Evolutionary conservation across 2,888 invertebrate genomes (phyloP), one percentile per base, ranked within the genome.

Genomic region (Volucella inanis): DNA sequence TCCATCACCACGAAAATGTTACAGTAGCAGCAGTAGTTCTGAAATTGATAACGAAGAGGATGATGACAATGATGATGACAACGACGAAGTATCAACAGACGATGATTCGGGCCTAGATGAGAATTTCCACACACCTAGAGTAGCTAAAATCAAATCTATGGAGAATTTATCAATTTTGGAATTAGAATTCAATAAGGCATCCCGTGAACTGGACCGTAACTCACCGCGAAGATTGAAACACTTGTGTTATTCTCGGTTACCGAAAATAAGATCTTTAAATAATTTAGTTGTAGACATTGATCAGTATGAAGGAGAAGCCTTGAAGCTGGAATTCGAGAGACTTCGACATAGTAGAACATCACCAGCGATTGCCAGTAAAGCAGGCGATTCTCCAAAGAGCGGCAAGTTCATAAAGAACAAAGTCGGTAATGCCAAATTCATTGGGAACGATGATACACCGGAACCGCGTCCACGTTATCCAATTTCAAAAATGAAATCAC

Each of bases 381-480:
- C 49, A 10, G 70, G 68, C 2, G 82, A 86, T 12, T 82, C 70
- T 3, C 90, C 90, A 38, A 91, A 91, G 76, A 89, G 90, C 50
- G 90, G 90, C 15, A 90, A 91, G 76, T 92, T 87, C 54, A 87
- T 90, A 2, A 92, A 92, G 82, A 89, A 91, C 75, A 92, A 92
- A 88, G 91, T 92, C 43, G 92, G 92, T 74, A 92, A 91, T 88
- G 91, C 92, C 59, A 92, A 92, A 82, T 92, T 92, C 76, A 90
- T 92, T 65, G 92, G 92, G 0, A 91, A 90, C 75, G 92, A 92
- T 55, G 91, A 91, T 31, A 89, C 88, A 41, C 89, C 90, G 2
- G 88, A 87, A 9, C 52, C 61, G 3, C 80, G 65, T 1, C 68
- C 80, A 0, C 89, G 90, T 57, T 90, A 90, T 88, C 91, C 92